Conservation (phyloP, 2,888 invertebrate genomes). For the Ochlodes sylvanus region DNA sequence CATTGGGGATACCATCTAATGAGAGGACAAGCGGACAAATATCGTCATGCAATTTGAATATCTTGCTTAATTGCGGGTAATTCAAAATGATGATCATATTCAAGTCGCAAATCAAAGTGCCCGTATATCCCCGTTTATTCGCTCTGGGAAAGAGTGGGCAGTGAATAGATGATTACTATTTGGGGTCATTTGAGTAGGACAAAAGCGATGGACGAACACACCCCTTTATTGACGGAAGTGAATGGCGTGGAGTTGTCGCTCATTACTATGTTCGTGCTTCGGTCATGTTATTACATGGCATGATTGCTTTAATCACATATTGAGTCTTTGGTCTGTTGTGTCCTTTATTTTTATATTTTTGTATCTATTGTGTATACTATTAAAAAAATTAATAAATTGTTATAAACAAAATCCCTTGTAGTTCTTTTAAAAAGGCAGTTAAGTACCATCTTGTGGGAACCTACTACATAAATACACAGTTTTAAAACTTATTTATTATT, state of each 20-base stretch:
- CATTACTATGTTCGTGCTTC: constrained; percentile 17
- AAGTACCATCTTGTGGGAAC: too few species aligned
- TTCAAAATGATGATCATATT: constrained; percentile 72
- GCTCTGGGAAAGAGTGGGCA: constrained; percentile 75
- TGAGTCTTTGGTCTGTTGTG: neutral
- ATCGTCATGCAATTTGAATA: constrained; percentile 59
- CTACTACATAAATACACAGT: too few species aligned
- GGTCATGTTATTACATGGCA: constrained; percentile 14
- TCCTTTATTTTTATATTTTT: too few species aligned
- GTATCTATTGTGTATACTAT: too few species aligned
- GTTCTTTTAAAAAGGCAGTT: too few species aligned
- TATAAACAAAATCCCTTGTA: too few species aligned
- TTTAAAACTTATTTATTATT: too few species aligned
- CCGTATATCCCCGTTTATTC: constrained; percentile 83
- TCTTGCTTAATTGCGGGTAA: constrained; percentile 76
- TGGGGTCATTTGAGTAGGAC: constrained; percentile 80
- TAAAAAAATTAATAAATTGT: too few species aligned
- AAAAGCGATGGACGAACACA: constrained; percentile 65
- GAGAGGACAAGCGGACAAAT: constrained; percentile 53
- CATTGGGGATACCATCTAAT: constrained; percentile 48
- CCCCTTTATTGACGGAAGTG: constrained; percentile 60
- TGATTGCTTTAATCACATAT: constrained; percentile 25
- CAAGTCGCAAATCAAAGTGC: constrained; percentile 80
- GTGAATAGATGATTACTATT: constrained; percentile 79
- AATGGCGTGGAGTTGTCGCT: constrained; percentile 53